Conservation (phyloP, 2,888 invertebrate species). For the Cephus rjabovi region DNA sequence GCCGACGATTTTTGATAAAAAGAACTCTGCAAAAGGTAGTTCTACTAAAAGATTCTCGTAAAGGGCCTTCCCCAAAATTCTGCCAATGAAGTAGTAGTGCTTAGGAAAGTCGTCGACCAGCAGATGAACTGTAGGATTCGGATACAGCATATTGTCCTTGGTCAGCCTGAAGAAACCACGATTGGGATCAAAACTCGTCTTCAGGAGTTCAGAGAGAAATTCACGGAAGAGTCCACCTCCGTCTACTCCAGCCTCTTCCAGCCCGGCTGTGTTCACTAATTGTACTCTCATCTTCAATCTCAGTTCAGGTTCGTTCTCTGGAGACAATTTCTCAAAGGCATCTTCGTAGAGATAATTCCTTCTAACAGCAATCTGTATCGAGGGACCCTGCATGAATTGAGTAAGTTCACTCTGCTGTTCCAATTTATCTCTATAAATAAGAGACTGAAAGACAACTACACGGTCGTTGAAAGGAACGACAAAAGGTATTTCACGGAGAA, state of each 20-base stretch:
- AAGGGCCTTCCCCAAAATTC: slow-evolving; percentile 94
- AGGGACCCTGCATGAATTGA: slow-evolving; percentile 81
- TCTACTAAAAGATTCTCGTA: slow-evolving; percentile 96
- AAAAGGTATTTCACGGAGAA: slow-evolving; percentile 94
- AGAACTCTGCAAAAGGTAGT: slow-evolving; percentile 95
- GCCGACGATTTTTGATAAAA: slow-evolving; percentile 88
- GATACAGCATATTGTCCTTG: slow-evolving; percentile 93
- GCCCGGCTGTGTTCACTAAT: slow-evolving; percentile 88
- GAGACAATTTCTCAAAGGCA: slow-evolving; percentile 93
- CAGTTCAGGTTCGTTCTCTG: slow-evolving; percentile 90
- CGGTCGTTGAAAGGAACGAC: slow-evolving; percentile 92
- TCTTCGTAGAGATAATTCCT: slow-evolving; percentile 98
- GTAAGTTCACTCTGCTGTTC: slow-evolving; percentile 81
- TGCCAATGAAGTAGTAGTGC: slow-evolving; percentile 95
- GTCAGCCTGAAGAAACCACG: slow-evolving; percentile 92
- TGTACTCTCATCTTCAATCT: slow-evolving; percentile 89
- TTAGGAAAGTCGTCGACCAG: slow-evolving; percentile 87
- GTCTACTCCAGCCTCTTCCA: slow-evolving; percentile 96
- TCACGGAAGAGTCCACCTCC: slow-evolving; percentile 98
- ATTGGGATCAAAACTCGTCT: slow-evolving; percentile 96
- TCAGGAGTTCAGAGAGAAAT: slow-evolving; percentile 92
- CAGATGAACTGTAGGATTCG: slow-evolving; percentile 92
- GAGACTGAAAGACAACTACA: slow-evolving; percentile 84
- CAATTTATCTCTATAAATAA: slow-evolving; percentile 74
- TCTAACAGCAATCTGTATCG: slow-evolving; percentile 81